These are phyloP conservation scores for Galerucella pusilla DNA, from an alignment of 2,888 invertebrate species.

Conservation along the genomic window DNA sequence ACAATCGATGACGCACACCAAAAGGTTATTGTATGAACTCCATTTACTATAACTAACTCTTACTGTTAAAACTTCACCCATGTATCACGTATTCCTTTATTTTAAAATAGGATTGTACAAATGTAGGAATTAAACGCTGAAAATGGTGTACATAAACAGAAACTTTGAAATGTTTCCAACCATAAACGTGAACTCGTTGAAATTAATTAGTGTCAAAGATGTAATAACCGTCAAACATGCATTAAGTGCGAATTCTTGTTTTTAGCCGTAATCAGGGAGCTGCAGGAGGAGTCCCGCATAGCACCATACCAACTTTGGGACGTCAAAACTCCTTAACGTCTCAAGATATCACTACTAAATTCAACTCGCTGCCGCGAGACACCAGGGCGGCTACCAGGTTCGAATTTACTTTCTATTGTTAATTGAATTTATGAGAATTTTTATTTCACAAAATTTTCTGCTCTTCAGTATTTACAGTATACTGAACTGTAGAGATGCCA, in stretches of 20 bases:
- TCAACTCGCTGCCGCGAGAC: slow-evolving; percentile 79
- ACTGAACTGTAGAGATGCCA: no score
- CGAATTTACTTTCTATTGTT: no score
- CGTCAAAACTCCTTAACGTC: slow-evolving; percentile 66
- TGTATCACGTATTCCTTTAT: no score
- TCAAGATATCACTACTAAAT: slow-evolving; percentile 74
- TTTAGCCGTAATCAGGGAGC: slow-evolving; percentile 60
- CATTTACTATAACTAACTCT: no score
- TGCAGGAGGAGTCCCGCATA: slow-evolving; percentile 61
- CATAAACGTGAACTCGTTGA: not conserved
- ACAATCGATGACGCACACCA: no score
- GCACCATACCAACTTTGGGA: slow-evolving; percentile 64
- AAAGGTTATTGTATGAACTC: not conserved
- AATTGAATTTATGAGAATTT: no score
- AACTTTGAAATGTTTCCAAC: not conserved
- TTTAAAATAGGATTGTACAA: no score
- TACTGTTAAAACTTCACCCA: no score
- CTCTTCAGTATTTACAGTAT: no score
- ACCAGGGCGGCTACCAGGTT: slow-evolving; percentile 73
- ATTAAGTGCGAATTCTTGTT: slow-evolving; percentile 1
- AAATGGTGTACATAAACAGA: not conserved
- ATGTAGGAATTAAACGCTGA: no score
- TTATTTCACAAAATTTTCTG: no score
- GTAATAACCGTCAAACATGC: not conserved
- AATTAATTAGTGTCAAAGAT: not conserved